phyloP scores from a whole-genome alignment of 2,797 vertebrate genomes.

The Eleutherodactylus coqui region DNA sequence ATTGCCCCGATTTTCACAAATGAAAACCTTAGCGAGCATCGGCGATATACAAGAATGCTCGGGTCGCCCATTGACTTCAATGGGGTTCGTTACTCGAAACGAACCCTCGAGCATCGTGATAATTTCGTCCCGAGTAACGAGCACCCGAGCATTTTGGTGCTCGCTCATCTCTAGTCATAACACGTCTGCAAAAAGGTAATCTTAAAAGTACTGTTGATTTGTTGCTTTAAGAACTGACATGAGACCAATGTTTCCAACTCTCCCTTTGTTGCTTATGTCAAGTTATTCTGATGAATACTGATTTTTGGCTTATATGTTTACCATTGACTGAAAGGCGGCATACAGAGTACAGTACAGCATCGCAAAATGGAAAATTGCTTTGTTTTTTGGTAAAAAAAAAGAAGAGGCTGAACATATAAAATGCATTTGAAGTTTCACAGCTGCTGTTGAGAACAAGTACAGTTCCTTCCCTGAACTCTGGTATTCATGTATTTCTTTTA shows the following conservation, averaged over 20 bases:
- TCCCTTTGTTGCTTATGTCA: constrained; percentile 33
- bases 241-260: constrained; percentile 15
- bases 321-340: constrained; percentile 4
- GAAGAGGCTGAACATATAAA: constrained; percentile 14
- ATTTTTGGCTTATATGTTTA: constrained; percentile 27
- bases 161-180: too few species aligned
- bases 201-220: constrained; percentile 3
- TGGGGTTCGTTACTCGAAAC: too few species aligned
- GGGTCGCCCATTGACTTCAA: too few species aligned
- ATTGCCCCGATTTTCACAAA: too few species aligned
- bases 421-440: constrained; percentile 32
- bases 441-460: constrained; percentile 49
- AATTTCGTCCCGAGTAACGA: too few species aligned
- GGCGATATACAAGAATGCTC: too few species aligned
- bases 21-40: too few species aligned
- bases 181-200: constrained; percentile 7
- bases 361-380: constrained; percentile 37
- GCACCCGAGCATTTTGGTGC: too few species aligned
- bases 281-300: constrained; percentile 8
- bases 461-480: constrained; percentile 30
- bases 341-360: constrained; percentile 2
- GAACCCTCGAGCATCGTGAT: too few species aligned
- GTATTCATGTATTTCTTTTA: constrained; percentile 45
- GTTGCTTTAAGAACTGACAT: not conserved
- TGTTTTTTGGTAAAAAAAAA: constrained; percentile 26